Percentiles rank a stretch among this genome's conserved stretches.
These are phyloP conservation scores for Gymnobelideus leadbeateri DNA, from an alignment of 2,113 vertebrate species.

Conservation along the genomic window DNA sequence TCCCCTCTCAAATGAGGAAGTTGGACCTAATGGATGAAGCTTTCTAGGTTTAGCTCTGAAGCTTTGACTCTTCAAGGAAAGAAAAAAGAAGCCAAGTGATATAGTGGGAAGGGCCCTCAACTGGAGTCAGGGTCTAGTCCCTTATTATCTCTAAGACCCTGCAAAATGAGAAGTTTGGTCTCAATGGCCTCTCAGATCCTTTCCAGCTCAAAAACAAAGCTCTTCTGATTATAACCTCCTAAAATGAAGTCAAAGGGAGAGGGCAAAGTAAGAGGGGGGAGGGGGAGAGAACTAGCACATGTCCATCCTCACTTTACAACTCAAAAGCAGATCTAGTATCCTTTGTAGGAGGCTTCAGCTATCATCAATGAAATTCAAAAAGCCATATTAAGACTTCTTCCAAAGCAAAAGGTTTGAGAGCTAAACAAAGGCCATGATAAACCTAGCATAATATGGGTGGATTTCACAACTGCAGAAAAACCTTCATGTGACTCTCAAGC, in stretches of 20 bases:
- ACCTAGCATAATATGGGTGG: background rate
- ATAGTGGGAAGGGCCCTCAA: background rate
- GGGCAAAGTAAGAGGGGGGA: background rate
- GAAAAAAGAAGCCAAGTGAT: background rate
- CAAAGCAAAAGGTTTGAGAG: conserved; percentile 28
- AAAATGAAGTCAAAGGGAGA: background rate
- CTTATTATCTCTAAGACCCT: background rate
- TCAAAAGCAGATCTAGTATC: background rate
- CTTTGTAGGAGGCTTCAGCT: conserved; percentile 30
- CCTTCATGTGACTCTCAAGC: conserved; percentile 34
- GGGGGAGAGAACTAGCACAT: background rate
- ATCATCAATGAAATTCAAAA: conserved; percentile 1
- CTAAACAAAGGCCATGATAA: background rate
- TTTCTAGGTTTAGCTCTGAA: background rate
- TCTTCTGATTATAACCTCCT: background rate
- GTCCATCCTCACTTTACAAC: background rate
- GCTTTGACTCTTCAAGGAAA: background rate
- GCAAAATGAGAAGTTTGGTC: background rate
- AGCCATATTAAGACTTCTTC: conserved; percentile 19
- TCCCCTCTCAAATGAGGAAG: background rate
- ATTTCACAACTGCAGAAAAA: conserved; percentile 34
- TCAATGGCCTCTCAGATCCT: background rate
- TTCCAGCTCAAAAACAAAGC: background rate
- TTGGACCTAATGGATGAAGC: background rate
- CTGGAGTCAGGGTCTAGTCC: background rate